Conservation (phyloP, 2,888 invertebrate genomes). For the Eupithecia tripunctaria region DNA sequence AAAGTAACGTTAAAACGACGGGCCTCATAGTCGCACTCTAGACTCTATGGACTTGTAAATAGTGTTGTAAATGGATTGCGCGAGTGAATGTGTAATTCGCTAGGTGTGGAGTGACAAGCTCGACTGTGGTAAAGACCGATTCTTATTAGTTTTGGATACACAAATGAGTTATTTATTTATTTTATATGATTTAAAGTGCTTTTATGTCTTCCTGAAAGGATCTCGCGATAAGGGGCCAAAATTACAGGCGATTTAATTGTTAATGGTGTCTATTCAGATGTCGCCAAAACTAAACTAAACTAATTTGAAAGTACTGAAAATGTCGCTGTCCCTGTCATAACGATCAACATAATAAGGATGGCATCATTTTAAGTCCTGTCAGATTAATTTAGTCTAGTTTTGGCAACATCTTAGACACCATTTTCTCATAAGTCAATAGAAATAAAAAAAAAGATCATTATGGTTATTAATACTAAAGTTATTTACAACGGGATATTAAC, state of each 20-base stretch:
- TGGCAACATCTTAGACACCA: too few species aligned
- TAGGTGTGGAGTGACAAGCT: slow-evolving; percentile 38
- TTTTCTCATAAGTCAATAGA: neutral
- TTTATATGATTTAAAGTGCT: slow-evolving; percentile 1
- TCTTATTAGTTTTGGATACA: neutral
- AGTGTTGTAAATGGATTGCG: slow-evolving; percentile 42
- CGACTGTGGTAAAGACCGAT: slow-evolving; percentile 12
- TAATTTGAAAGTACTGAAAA: too few species aligned
- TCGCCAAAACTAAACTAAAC: too few species aligned
- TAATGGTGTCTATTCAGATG: too few species aligned
- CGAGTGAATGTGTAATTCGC: slow-evolving; percentile 43
- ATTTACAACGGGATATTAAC: too few species aligned
- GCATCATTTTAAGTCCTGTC: too few species aligned
- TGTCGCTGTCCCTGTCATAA: too few species aligned
- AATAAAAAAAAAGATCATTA: too few species aligned
- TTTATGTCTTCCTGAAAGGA: neutral
- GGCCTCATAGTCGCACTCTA: slow-evolving; percentile 85
- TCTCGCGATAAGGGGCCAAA: neutral
- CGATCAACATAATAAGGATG: too few species aligned
- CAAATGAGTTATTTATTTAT: slow-evolving; percentile 10
- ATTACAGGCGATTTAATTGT: neutral
- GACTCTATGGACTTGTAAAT: slow-evolving; percentile 41
- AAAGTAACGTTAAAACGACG: slow-evolving; percentile 94
- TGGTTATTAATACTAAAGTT: too few species aligned
- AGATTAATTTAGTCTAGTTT: too few species aligned